Conservation (phyloP, 2,888 invertebrate genomes). For the Cantharis rufa region DNA sequence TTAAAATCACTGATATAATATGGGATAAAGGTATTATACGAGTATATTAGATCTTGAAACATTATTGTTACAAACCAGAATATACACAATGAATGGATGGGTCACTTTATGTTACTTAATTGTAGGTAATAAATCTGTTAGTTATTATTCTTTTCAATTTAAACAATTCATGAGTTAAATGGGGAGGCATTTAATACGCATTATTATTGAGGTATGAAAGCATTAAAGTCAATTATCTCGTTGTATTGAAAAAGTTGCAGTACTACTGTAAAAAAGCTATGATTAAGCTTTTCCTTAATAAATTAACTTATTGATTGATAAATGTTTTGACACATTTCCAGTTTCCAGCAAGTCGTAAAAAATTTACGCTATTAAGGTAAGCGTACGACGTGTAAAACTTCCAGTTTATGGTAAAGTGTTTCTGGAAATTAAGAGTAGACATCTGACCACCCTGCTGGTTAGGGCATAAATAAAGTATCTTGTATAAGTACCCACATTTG, state of each 20-base stretch:
- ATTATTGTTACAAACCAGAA: conserved; percentile 17
- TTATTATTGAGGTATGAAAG: not conserved
- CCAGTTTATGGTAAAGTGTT: not conserved
- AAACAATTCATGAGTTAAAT: not conserved
- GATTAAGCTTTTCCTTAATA: not conserved
- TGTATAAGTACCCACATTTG: conserved; percentile 37
- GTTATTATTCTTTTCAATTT: not conserved
- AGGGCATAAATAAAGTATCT: conserved; percentile 39
- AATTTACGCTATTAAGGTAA: not conserved
- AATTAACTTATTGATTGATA: not conserved
- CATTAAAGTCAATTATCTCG: not conserved
- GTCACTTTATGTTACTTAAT: conserved; percentile 22
- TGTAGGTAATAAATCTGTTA: conserved; percentile 21
- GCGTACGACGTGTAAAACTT: not conserved
- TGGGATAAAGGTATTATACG: not conserved
- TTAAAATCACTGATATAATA: not conserved
- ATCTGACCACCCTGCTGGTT: conserved; percentile 37
- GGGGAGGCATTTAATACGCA: not conserved
- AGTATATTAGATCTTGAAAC: not conserved
- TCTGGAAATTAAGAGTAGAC: conserved; percentile 11
- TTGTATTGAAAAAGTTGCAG: not conserved
- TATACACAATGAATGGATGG: conserved; percentile 16
- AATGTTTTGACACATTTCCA: not conserved
- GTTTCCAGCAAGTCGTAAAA: not conserved
- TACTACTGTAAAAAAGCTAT: not conserved